Evolutionary conservation across 2,888 invertebrate species (phyloP).

Genomic region (Melieria picta): DNA sequence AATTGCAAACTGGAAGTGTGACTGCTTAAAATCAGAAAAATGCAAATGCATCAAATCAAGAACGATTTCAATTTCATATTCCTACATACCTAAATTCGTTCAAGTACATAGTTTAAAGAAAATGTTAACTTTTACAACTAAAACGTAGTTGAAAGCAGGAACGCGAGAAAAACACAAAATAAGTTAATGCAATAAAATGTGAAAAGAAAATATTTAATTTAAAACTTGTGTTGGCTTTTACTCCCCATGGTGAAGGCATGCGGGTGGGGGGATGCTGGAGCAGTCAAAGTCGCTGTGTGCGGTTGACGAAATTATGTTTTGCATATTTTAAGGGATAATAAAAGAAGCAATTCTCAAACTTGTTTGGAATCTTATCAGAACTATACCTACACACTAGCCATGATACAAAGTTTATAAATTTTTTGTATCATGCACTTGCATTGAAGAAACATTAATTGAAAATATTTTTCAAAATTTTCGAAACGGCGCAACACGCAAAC

Average conservation of each 20-base stretch:
- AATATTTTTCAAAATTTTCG: conserved; percentile 24
- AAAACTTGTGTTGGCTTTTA: not conserved
- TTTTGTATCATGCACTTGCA: not conserved
- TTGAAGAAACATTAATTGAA: not conserved
- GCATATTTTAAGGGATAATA: no score
- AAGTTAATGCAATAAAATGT: conserved; percentile 6
- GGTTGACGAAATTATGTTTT: no score
- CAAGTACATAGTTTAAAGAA: not conserved
- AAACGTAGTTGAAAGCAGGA: not conserved
- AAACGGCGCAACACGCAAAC: not conserved
- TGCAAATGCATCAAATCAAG: conserved; percentile 12
- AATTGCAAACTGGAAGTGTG: conserved; percentile 11
- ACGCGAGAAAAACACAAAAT: not conserved
- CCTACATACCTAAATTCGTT: not conserved
- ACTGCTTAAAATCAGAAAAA: conserved; percentile 5
- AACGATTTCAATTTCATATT: not conserved
- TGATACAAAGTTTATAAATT: no score
- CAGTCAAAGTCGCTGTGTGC: not conserved
- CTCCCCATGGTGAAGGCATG: not conserved
- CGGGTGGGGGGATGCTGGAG: not conserved
- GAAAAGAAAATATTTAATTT: conserved; percentile 25
- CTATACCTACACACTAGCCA: not conserved
- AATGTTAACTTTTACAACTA: conserved; percentile 4
- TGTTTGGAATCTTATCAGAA: not conserved
- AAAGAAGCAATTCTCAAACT: not conserved